phyloP scores from a whole-genome alignment of 2,888 invertebrate genomes.

The Agrotis exclamationis region DNA sequence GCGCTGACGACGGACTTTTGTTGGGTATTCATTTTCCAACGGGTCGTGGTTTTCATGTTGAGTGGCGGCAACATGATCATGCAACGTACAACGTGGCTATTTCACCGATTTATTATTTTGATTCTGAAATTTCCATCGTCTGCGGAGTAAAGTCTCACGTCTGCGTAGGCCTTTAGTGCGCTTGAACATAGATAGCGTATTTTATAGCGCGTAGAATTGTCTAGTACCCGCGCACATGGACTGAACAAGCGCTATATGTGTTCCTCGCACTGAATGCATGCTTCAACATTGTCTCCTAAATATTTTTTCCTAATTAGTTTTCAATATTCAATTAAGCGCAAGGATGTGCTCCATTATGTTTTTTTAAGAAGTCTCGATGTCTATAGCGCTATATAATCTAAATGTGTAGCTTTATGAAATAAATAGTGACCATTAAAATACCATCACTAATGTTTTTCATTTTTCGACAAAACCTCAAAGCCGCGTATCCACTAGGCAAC shows the following conservation, averaged over 20 bases:
- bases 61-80: not conserved
- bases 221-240: not conserved
- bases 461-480: constrained; percentile 1
- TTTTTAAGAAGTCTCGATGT: constrained; percentile 24
- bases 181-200: not conserved
- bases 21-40: too few relatives aligned
- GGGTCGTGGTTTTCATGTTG: too few relatives aligned
- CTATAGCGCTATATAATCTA: constrained; percentile 11
- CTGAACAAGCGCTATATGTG: constrained; percentile 24
- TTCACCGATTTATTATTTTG: not conserved
- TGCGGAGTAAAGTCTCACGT: not conserved
- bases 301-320: too few relatives aligned
- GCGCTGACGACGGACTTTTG: not conserved
- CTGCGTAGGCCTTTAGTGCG: not conserved
- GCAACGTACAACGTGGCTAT: not conserved
- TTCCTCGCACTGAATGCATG: constrained; percentile 7
- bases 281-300: not conserved
- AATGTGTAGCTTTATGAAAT: constrained; percentile 36
- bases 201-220: not conserved
- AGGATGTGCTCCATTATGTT: constrained; percentile 11
- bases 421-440: constrained; percentile 18
- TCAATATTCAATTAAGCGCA: not conserved
- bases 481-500: too few relatives aligned
- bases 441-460: constrained; percentile 25
- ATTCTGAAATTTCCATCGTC: not conserved